A percentile compares a stretch with the other conserved stretches of the same genome.
Conservation (phyloP, 92 coral and sea anemone genomes). For the Parazoanthus atlanticus region DNA sequence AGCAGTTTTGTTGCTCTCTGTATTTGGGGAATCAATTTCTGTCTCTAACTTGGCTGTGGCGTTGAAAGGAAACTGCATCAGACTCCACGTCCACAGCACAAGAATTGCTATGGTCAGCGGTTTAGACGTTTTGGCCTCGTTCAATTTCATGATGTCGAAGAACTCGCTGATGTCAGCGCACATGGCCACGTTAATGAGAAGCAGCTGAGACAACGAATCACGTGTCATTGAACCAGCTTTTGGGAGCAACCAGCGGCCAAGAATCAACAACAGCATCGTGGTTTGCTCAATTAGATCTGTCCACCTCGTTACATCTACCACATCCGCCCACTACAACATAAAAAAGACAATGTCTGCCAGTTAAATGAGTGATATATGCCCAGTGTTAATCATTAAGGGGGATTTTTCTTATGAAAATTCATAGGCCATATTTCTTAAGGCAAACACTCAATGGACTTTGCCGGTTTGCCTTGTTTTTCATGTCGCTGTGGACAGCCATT, state of each 20-base stretch:
- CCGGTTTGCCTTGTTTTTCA: too few relatives aligned
- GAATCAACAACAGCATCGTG: slow-evolving; percentile 85
- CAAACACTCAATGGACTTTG: too few relatives aligned
- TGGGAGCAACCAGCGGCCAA: slow-evolving; percentile 97
- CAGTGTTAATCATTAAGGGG: too few relatives aligned
- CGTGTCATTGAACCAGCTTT: slow-evolving; percentile 82
- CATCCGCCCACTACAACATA: neutral
- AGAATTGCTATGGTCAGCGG: slow-evolving; percentile 75
- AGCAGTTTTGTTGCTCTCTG: slow-evolving; percentile 15
- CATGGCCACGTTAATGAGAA: slow-evolving; percentile 93
- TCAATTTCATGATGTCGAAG: slow-evolving; percentile 87
- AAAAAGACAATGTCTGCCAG: neutral
- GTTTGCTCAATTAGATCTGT: slow-evolving; percentile 93
- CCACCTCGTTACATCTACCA: slow-evolving; percentile 51
- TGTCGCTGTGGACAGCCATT: too few relatives aligned
- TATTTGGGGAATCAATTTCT: slow-evolving; percentile 35
- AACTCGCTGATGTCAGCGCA: slow-evolving; percentile 98
- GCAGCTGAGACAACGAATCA: slow-evolving; percentile 92
- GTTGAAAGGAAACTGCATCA: slow-evolving; percentile 94
- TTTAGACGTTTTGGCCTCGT: slow-evolving; percentile 60
- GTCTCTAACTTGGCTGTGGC: slow-evolving; percentile 81
- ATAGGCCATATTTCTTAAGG: too few relatives aligned
- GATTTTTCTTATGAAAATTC: too few relatives aligned
- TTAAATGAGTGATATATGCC: too few relatives aligned
- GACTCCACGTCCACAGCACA: slow-evolving; percentile 91